These are phyloP conservation scores for Crotalus viridis DNA, from an alignment of 2,113 vertebrate species.

Conservation along the genomic window DNA sequence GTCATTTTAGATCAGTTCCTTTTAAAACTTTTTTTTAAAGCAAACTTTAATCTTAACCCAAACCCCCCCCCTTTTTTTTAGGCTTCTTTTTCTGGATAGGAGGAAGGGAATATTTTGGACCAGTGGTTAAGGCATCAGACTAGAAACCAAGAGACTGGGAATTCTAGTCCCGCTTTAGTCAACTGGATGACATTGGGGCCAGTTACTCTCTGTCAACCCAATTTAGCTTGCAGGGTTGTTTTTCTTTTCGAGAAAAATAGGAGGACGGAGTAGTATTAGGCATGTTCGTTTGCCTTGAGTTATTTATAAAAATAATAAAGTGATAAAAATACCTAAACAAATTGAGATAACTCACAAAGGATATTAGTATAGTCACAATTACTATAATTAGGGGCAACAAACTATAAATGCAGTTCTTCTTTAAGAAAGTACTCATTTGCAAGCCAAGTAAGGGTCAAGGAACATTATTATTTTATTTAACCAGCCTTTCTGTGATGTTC, in stretches of 20 bases:
- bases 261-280: neutral
- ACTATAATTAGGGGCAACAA: slow-evolving; percentile 43
- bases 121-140: neutral
- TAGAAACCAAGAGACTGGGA: neutral
- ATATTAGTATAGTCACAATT: slow-evolving; percentile 12
- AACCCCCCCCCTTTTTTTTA: neutral
- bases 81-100: slow-evolving; percentile 17
- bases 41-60: slow-evolving; percentile 22
- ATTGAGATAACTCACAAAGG: neutral
- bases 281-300: neutral
- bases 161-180: neutral
- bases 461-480: slow-evolving; percentile 56
- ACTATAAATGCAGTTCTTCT: slow-evolving; percentile 46
- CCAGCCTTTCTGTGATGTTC: neutral
- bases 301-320: neutral
- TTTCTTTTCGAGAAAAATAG: neutral
- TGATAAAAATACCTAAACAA: neutral
- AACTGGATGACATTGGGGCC: neutral
- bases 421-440: slow-evolving; percentile 56
- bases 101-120: neutral
- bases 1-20: slow-evolving; percentile 51
- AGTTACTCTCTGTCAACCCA: neutral
- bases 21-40: slow-evolving; percentile 36
- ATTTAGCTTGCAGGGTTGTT: neutral
- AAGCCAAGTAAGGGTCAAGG: slow-evolving; percentile 51